Evolutionary conservation across 2,113 vertebrate genomes (phyloP), one percentile per base, ranked within the genome.

Genomic region (Lycaon pictus): DNA sequence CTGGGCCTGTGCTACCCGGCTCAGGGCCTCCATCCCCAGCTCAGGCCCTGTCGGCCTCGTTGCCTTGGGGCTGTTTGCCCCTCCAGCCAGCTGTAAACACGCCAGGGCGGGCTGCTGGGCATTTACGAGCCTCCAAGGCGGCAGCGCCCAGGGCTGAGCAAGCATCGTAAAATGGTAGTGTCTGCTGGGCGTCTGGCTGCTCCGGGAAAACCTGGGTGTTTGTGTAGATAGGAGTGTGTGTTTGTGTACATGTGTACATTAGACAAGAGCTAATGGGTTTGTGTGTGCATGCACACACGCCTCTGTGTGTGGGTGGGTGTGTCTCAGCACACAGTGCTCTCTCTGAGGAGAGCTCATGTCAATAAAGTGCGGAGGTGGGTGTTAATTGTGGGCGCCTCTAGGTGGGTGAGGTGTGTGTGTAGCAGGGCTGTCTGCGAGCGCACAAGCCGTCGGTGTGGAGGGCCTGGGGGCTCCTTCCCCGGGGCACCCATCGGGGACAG

Each of bases 61-160:
- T 56, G 83, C 19, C 58, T 22, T 10, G 67, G 55, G 32, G 37
- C 69, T 97, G 90, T 96, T 97, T 84, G 67, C 60, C 29, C 67
- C 81, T 67, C 83, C 4, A 9, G 93, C 32, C 63, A 55, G 32
- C 63, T 27, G 53, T 90, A 88, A 96, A 95, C 90, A 92, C 1
- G 1, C 69, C 56, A 11, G 8, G 53, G 81, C 0, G 12, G 29
- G 81, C 0, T 10, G 29, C 32, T 69, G 19, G 67, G 67, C 84
- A 51, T 98, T 97, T 97, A 97, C 0, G 11, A 96, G 96, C 67
- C 80, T 19, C 23, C 19, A 10, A 79, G 10, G 35, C 35, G 19
- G 23, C 93, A 79, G 62, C 69, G 94, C 2, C 2, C 48, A 1
- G 62, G 12, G 96, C 48, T 93, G 85, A 97, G 95, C 86, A 95